These are phyloP conservation scores for Siniperca scherzeri DNA, from an alignment of 2,797 vertebrate species.

Conservation along the genomic window DNA sequence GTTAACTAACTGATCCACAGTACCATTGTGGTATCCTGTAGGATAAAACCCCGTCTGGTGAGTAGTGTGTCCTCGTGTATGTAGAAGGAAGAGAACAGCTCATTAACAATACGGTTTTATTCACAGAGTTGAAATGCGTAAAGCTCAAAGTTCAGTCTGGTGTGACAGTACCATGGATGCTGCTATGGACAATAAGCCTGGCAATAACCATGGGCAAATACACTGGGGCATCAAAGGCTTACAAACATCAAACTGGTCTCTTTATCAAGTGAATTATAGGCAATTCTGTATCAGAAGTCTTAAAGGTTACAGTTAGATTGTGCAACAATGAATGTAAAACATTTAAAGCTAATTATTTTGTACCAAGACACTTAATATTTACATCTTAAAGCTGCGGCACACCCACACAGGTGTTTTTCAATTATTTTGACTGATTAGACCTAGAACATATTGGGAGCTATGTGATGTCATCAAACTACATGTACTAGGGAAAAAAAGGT, in stretches of 20 bases:
- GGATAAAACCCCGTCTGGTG: background rate
- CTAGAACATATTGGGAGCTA: background rate
- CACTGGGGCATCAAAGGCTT: background rate
- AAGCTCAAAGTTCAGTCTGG: background rate
- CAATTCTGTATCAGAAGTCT: background rate
- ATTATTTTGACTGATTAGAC: background rate
- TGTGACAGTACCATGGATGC: background rate
- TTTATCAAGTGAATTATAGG: background rate
- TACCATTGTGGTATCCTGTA: background rate
- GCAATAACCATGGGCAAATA: background rate
- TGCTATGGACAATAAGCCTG: background rate
- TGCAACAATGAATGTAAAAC: too few relatives aligned
- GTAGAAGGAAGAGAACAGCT: background rate
- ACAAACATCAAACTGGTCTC: background rate
- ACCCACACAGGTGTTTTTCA: background rate
- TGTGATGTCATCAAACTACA: background rate
- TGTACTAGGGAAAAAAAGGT: background rate
- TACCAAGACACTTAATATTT: background rate
- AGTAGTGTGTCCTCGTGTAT: background rate
- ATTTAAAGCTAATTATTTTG: too few relatives aligned
- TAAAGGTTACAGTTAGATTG: background rate
- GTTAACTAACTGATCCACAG: too few relatives aligned
- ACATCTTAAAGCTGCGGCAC: background rate
- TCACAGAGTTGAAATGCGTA: background rate
- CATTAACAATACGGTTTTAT: conserved; percentile 11